Evolutionary conservation across 53 echinoderm and acorn worm genomes (phyloP), one percentile per base, ranked within the genome.

Genomic region (Hippasteria phrygiana): DNA sequence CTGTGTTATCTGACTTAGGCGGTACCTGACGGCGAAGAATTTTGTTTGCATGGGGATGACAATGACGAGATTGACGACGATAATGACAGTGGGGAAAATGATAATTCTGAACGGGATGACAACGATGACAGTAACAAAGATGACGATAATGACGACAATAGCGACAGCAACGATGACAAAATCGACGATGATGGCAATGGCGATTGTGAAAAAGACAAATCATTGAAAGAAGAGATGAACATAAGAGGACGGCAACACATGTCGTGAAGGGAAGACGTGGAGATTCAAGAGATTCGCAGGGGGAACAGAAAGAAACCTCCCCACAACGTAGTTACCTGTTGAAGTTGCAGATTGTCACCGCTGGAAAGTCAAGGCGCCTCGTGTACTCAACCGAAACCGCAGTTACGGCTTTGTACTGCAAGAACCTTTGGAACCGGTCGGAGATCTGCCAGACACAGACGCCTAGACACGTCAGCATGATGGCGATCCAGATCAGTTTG

Each of bases 281-380:
- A 2, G 3, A 54, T 54, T 4, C 12, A 16, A 3, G 4, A 54
- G 14, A 17, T n/a, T n/a, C n/a, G n/a, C n/a, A n/a, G n/a, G n/a
- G n/a, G n/a, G n/a, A n/a, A n/a, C n/a, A n/a, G n/a, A n/a, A n/a
- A n/a, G n/a, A n/a, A n/a, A n/a, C n/a, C n/a, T n/a, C n/a, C n/a
- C n/a, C n/a, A 54, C 14, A 17, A 16, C 54, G 20, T 45, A 45
- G 31, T 28, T 51, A 77, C 77, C 77, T 53, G 32, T 77, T 77
- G 77, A 77, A 77, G 33, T 77, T 77, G 53, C 77, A 77, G 14
- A 77, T 51, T 37, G 77, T 77, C 29, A 77, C 77, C 26, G 77
- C 77, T 29, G 77, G 77, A 34, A 77, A 77, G 53, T 77, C n/a
- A 16, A 77, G 36, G 32, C 51, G 33, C 4, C 54, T 35, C 10